These are phyloP conservation scores for Rhegmatorhina hoffmannsi DNA, from an alignment of 2,113 vertebrate species.

Conservation along the genomic window DNA sequence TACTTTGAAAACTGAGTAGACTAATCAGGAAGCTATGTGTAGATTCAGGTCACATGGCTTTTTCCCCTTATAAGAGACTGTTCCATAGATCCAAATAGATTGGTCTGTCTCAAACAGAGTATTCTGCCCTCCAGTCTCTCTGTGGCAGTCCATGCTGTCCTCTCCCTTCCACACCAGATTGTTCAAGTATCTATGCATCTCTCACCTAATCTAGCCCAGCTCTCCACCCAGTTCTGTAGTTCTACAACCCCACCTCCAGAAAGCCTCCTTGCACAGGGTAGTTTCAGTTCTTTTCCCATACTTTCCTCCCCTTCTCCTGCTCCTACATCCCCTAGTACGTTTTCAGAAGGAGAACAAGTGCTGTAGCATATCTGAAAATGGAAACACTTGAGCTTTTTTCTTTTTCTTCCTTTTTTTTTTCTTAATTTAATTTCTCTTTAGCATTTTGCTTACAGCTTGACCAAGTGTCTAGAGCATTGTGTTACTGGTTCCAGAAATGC, in stretches of 20 bases:
- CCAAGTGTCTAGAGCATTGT: not conserved
- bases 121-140: not conserved
- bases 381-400: not conserved
- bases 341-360: not conserved
- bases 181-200: not conserved
- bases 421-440: not conserved
- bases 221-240: not conserved
- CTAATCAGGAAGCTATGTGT: not conserved
- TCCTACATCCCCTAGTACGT: not conserved
- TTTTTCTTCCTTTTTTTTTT: rapidly evolving
- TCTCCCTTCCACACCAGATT: not conserved
- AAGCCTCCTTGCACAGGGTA: not conserved
- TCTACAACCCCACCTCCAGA: not conserved
- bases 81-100: not conserved
- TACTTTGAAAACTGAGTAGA: not conserved
- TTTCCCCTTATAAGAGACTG: not conserved
- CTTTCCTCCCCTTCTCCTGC: not conserved
- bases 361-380: not conserved
- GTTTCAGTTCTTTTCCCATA: not conserved
- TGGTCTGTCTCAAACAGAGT: not conserved
- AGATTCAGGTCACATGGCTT: not conserved
- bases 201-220: not conserved
- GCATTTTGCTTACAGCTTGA: not conserved
- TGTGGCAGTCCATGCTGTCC: not conserved
- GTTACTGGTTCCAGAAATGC: not conserved